A percentile compares a stretch with the other conserved stretches of the same genome.
These are phyloP conservation scores for Atrichornis clamosus DNA, from an alignment of 2,113 vertebrate genomes.

Conservation along the genomic window DNA sequence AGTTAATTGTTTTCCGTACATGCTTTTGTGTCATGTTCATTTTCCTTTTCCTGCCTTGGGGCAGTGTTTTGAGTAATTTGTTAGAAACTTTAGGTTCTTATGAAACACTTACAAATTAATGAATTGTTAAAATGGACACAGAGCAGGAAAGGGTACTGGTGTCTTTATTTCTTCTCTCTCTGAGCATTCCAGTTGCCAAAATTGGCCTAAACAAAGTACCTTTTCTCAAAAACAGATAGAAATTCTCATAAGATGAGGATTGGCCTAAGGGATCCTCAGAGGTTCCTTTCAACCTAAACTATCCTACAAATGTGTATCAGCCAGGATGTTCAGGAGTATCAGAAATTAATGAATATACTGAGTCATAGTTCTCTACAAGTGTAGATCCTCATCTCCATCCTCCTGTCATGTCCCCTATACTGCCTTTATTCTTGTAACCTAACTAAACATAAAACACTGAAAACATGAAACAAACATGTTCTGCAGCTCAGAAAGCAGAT, in stretches of 20 bases:
- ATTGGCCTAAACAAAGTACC: background rate
- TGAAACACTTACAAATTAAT: background rate
- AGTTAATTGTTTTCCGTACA: background rate
- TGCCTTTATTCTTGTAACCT: background rate
- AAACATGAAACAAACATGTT: background rate
- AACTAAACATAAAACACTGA: background rate
- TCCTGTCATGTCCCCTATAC: background rate
- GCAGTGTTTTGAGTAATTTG: background rate
- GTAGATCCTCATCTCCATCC: background rate
- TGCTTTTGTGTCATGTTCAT: background rate
- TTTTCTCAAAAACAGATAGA: background rate
- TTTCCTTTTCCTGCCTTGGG: background rate
- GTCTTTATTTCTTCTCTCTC: background rate
- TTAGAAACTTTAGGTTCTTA: background rate
- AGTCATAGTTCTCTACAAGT: background rate
- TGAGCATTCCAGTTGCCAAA: background rate
- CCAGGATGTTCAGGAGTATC: background rate
- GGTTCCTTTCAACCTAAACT: background rate
- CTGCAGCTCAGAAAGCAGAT: background rate
- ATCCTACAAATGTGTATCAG: background rate
- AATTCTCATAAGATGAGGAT: background rate
- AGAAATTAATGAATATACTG: background rate
- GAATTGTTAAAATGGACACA: background rate
- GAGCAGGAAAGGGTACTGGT: background rate
- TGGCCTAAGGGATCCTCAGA: background rate